Evolutionary conservation across 2,888 invertebrate genomes (phyloP), one percentile per base, ranked within the genome.

Genomic region (Lypha dubia): DNA sequence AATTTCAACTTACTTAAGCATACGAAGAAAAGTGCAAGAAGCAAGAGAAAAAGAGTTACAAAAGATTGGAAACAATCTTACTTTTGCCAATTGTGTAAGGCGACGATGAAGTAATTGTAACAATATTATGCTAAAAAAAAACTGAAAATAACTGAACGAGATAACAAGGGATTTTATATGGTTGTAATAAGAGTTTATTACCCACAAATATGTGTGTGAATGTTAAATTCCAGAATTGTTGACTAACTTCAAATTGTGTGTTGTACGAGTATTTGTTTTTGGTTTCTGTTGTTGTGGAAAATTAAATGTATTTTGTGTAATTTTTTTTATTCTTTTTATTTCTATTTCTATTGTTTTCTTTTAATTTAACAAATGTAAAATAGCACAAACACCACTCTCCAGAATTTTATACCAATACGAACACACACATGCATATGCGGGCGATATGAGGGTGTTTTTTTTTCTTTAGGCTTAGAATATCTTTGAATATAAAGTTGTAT

Each of bases 361-460:
- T 74, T 81, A 79, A 84, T 84, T 81, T 84, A 70, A 70, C 74
- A 84, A 84, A 84, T 84, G 84, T 77, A 81, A 81, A 84, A 70
- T 63, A 81, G 60, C 65, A 38, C 38, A 81, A n/a, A n/a, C n/a
- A n/a, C n/a, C 73, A 68, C 74, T 58, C 84, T 77, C n/a, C 28
- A 20, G 46, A 46, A 32, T 38, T 32, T 6, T 53, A 6, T 4
- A 28, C 71, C 22, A 17, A 35, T 20, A 28, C 51, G 15, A n/a
- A 17, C 46, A n/a, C 9, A 15, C 11, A 17, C 53, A 28, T 28
- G 28, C n/a, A n/a, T n/a, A n/a, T n/a, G n/a, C n/a, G n/a, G n/a
- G n/a, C n/a, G n/a, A n/a, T n/a, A n/a, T n/a, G n/a, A n/a, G n/a
- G n/a, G n/a, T n/a, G n/a, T n/a, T n/a, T n/a, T n/a, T n/a, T n/a